Percentiles rank a stretch among this genome's conserved stretches.
phyloP scores from a whole-genome alignment of 2,888 invertebrate species.

The Leucozona laternaria region DNA sequence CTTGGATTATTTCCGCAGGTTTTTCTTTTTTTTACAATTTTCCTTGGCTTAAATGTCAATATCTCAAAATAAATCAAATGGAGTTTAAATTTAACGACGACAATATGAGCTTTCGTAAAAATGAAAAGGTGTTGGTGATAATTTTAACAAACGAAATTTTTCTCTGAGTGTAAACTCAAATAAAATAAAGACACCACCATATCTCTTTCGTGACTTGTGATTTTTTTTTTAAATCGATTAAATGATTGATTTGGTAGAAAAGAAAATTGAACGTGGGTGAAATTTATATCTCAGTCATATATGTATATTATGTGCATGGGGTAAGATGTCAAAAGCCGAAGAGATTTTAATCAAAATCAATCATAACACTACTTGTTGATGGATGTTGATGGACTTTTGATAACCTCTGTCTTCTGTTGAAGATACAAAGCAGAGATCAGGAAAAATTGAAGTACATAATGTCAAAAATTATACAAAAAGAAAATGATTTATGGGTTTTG shows the following conservation, averaged over 20 bases:
- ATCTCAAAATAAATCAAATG: no score
- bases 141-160: no score
- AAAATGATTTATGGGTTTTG: not conserved
- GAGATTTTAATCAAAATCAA: constrained; percentile 55
- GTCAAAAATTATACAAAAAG: not conserved
- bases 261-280: constrained; percentile 38
- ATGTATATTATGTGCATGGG: no score
- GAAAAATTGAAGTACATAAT: constrained; percentile 31
- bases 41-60: no score
- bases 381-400: constrained; percentile 6
- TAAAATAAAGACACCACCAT: not conserved
- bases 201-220: constrained; percentile 40
- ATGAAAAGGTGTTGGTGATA: no score
- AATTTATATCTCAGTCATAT: constrained; percentile 1
- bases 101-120: no score
- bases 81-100: no score
- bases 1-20: no score
- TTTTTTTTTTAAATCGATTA: not conserved
- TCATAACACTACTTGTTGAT: constrained; percentile 31
- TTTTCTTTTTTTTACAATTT: no score
- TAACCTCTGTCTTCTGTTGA: constrained; percentile 30
- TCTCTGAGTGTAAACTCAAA: not conserved
- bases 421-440: constrained; percentile 28
- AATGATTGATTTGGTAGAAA: constrained; percentile 40
- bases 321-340: not conserved